Evolutionary conservation across 2,797 vertebrate species (phyloP).

Genomic region (Myiothlypis chrysogaster): DNA sequence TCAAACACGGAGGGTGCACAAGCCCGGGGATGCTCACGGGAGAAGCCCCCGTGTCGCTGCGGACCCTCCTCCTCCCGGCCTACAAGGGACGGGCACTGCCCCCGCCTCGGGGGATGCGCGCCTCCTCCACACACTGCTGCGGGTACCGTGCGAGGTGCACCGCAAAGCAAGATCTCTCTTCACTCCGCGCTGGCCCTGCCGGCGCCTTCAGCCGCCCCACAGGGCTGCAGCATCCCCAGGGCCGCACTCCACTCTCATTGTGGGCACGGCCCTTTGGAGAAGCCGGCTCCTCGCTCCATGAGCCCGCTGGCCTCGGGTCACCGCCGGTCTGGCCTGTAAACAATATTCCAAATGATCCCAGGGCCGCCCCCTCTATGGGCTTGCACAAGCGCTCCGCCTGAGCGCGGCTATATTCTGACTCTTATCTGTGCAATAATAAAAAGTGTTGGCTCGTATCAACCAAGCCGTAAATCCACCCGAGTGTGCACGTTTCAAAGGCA

Average conservation of each 20-base stretch:
- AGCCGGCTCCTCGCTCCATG: background rate
- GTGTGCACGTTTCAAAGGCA: background rate
- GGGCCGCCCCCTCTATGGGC: background rate
- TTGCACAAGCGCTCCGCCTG: background rate
- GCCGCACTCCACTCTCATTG: background rate
- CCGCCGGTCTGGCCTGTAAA: background rate
- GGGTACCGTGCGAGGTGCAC: background rate
- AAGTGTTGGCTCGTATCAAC: background rate
- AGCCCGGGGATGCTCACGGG: background rate
- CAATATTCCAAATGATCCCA: background rate
- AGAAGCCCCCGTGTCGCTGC: background rate
- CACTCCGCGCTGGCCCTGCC: background rate
- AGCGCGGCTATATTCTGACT: background rate
- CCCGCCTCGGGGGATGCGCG: background rate
- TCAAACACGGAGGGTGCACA: background rate
- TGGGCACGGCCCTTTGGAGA: too few species aligned
- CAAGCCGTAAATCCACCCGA: background rate
- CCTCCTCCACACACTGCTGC: background rate
- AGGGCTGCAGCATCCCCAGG: background rate
- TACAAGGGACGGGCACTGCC: background rate
- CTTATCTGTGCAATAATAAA: background rate
- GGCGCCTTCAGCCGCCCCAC: background rate
- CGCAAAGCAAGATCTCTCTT: background rate
- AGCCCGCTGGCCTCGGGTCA: background rate
- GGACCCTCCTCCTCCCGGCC: background rate